Conservation (phyloP, 2,888 invertebrate species). For the Habroteleia sp. region DNA sequence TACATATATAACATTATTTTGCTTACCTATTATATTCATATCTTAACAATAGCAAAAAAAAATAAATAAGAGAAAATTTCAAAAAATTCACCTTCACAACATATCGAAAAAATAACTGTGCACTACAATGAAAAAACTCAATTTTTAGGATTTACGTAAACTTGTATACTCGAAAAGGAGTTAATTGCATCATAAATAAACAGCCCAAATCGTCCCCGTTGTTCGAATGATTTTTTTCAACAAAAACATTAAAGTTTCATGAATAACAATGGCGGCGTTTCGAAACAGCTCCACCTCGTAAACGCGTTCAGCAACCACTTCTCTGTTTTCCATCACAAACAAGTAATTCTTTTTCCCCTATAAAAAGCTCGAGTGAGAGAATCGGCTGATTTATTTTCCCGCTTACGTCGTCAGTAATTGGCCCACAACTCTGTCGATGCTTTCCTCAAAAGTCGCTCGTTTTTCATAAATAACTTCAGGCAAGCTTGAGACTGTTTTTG, state of each 20-base stretch:
- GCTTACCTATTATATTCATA: too few relatives aligned
- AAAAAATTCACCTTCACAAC: too few relatives aligned
- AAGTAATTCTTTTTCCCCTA: slow-evolving; percentile 1
- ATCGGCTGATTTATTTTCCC: slow-evolving; percentile 10
- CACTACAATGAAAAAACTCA: too few relatives aligned
- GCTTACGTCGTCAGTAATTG: neutral
- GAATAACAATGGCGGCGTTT: neutral
- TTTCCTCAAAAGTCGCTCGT: slow-evolving; percentile 28
- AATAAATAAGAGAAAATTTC: too few relatives aligned
- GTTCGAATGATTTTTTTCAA: neutral
- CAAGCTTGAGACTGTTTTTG: slow-evolving; percentile 1
- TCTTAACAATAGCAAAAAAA: too few relatives aligned
- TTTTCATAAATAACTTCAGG: slow-evolving; percentile 31
- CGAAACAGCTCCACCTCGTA: slow-evolving; percentile 1
- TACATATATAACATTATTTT: too few relatives aligned
- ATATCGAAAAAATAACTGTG: too few relatives aligned
- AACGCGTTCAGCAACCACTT: neutral
- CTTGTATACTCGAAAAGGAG: too few relatives aligned
- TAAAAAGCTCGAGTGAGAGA: slow-evolving; percentile 8
- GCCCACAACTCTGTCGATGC: neutral
- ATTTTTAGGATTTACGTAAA: too few relatives aligned
- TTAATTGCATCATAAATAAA: neutral
- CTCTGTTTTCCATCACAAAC: neutral
- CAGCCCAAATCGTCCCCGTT: neutral
- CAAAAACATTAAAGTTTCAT: neutral